Evolutionary conservation across 2,113 vertebrate genomes (phyloP).

Genomic region (Artemisiospiza belli): DNA sequence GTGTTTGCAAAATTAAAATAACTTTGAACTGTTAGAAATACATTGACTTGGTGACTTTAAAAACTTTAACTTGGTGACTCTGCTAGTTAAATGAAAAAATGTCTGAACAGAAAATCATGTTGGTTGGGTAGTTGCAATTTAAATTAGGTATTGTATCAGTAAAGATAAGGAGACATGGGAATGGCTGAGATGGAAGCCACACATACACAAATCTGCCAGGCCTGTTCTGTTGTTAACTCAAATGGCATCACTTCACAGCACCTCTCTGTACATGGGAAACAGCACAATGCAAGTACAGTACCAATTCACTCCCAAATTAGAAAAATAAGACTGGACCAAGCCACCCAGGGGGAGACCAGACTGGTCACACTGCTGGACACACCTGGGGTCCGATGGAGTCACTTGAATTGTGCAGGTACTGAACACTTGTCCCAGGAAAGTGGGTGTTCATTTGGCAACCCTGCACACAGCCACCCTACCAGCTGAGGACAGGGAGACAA

Average conservation of each 20-base stretch:
- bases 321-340: neutral
- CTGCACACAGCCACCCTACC: neutral
- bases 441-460: neutral
- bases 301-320: neutral
- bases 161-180: neutral
- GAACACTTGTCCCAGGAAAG: neutral
- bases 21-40: neutral
- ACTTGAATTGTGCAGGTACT: neutral
- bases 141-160: neutral
- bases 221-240: neutral
- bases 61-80: neutral
- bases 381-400: rapidly evolving
- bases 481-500: neutral
- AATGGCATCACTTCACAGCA: neutral
- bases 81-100: neutral
- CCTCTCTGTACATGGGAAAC: neutral
- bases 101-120: neutral
- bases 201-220: neutral
- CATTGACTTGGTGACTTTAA: neutral
- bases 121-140: neutral
- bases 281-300: neutral
- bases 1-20: neutral
- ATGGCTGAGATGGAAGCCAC: neutral
- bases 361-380: neutral
- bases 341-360: neutral